Base-by-base conservation (phyloP, 1,140 invertebrate species). In the Spodoptera frugiperda region DNA sequence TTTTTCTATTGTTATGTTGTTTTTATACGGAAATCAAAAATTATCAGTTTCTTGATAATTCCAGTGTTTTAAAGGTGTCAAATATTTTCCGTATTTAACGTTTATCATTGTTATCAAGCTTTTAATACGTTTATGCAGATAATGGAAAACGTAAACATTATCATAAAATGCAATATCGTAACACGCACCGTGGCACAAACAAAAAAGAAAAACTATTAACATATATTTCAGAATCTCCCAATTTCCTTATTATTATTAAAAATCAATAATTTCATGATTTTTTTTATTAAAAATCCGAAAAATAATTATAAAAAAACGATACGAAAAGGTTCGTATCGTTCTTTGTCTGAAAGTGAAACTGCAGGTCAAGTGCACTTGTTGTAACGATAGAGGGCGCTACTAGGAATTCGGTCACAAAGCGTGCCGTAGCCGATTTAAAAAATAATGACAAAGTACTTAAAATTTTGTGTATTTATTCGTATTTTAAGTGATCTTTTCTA, bases 61-160 rank as follows among this genome's bases (percentile, higher is more conserved):
- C 11, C 1, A 6, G 11, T 12, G 1, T 30, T 25, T 14, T 1
- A 57, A 6, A 25, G 2, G 11, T 30, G 12, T 30, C 9, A 14
- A 25, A 30, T 30, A 11, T 57, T 57, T 57, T n/a, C 54, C 21
- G 54, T 11, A 19, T 30, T 14, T 14, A 1, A 30, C 17, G 14
- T 57, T 57, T 30, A 30, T 57, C 54, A 25, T 57, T 57, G 11
- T 30, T 57, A 57, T 57, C 54, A 57, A 30, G 54, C 3, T 57
- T 57, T 57, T 57, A 57, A 14, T 25, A 25, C 14, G 1, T 25
- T 25, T 25, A 25, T 25, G 25, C 25, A 30, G 54, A 57, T 57
- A 57, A 14, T 14, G 19, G 19, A 14, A 6, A 19, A 11, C 19
- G 54, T 57, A 1, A 57, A 17, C n/a, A n/a, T n/a, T 57, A 57